These are phyloP conservation scores for Nemapogon koenigi DNA, from an alignment of 2,888 invertebrate species.

Conservation along the genomic window DNA sequence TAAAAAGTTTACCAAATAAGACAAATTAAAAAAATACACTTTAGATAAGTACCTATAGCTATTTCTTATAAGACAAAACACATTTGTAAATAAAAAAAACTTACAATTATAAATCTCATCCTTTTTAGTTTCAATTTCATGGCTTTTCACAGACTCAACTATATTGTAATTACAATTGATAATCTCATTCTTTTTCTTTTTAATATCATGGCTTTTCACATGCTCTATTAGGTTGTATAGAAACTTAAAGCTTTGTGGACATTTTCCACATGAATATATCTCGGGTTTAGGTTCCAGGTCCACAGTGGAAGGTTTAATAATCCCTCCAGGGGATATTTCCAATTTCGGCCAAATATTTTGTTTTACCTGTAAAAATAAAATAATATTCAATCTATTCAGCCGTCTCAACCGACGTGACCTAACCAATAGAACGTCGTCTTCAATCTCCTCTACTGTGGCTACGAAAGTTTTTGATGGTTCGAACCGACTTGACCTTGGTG, in stretches of 20 bases:
- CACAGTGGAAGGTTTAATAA: conserved; percentile 31
- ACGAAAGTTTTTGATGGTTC: no score
- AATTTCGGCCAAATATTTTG: conserved; percentile 47
- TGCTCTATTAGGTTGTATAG: conserved; percentile 43
- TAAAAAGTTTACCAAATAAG: no score
- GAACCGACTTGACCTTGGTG: no score
- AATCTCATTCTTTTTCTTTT: conserved; percentile 21
- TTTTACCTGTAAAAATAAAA: background rate
- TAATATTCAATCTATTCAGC: conserved; percentile 12
- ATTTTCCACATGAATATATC: conserved; percentile 52
- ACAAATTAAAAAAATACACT: no score
- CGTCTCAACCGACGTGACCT: no score
- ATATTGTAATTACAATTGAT: no score
- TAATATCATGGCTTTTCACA: conserved; percentile 42
- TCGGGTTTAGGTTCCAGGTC: conserved; percentile 14
- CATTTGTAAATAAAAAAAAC: background rate
- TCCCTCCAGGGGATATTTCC: conserved; percentile 49
- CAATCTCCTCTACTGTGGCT: no score
- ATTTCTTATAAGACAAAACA: background rate
- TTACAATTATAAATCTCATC: background rate
- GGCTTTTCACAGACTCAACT: no score
- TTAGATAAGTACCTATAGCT: no score
- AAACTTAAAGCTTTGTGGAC: conserved; percentile 39
- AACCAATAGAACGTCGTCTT: no score
- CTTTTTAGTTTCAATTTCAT: background rate